These are phyloP conservation scores for Strix uralensis DNA, from an alignment of 2,113 vertebrate genomes.

Conservation along the genomic window DNA sequence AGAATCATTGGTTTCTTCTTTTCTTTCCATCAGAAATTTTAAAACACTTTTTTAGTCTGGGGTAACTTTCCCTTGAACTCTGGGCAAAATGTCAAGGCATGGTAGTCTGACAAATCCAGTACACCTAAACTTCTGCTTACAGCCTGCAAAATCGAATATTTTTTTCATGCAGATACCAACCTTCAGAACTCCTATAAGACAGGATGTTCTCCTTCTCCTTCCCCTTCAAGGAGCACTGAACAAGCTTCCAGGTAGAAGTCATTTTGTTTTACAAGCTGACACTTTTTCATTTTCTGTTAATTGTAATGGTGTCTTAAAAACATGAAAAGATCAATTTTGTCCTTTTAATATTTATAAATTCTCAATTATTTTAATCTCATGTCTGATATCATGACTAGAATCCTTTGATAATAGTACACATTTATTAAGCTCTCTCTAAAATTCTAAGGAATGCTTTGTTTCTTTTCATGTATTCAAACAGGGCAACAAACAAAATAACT, in stretches of 20 bases:
- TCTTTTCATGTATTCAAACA: neutral
- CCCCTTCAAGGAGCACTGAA: neutral
- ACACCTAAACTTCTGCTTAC: neutral
- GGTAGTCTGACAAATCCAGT: neutral
- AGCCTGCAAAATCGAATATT: neutral
- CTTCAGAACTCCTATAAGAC: neutral
- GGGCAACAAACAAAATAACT: neutral
- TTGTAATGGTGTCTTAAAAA: neutral
- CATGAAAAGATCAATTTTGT: neutral
- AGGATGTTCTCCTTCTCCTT: neutral
- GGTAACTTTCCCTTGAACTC: neutral
- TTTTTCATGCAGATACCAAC: neutral
- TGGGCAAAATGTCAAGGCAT: neutral
- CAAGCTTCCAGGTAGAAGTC: neutral
- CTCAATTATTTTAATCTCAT: neutral
- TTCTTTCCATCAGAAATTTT: neutral
- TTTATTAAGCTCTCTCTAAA: neutral
- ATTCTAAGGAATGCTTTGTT: neutral
- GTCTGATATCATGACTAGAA: neutral
- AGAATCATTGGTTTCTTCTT: neutral
- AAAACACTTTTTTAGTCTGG: neutral
- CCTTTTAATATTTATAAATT: neutral
- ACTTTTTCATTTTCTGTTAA: neutral
- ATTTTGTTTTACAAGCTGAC: neutral
- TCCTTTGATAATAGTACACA: neutral